phyloP scores from a whole-genome alignment of 1,140 invertebrate genomes.

The Portunus trituberculatus region DNA sequence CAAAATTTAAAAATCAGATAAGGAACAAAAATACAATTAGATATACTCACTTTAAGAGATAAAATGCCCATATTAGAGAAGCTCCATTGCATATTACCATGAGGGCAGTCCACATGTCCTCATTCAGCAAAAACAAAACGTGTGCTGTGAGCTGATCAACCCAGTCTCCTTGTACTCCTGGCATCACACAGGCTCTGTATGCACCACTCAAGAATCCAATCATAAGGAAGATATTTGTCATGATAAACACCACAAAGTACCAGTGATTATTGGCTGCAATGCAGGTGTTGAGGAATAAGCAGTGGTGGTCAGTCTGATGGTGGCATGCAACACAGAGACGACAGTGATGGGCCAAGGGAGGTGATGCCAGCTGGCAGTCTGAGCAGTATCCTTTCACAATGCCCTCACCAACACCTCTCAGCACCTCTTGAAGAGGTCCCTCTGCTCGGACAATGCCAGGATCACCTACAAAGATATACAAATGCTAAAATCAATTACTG shows the following conservation, averaged over 20 bases:
- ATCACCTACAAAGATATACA: conserved; percentile 55
- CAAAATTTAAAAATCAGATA: too few relatives aligned
- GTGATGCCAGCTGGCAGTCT: conserved; percentile 66
- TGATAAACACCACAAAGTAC: conserved; percentile 67
- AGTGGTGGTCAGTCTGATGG: conserved; percentile 71
- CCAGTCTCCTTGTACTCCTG: conserved; percentile 47
- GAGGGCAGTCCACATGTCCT: conserved; percentile 69
- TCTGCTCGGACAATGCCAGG: conserved; percentile 66
- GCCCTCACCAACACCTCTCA: conserved; percentile 64
- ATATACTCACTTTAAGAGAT: conserved; percentile 64
- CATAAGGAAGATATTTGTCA: conserved; percentile 61
- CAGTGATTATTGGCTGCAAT: conserved; percentile 70
- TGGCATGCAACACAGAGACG: conserved; percentile 64
- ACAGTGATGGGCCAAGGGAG: conserved; percentile 68
- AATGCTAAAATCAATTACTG: too few relatives aligned
- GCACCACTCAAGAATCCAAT: conserved; percentile 48
- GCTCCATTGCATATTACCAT: conserved; percentile 62
- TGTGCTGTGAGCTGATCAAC: conserved; percentile 33
- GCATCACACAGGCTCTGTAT: background rate
- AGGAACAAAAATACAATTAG: background rate
- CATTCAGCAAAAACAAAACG: conserved; percentile 46
- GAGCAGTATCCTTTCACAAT: conserved; percentile 68
- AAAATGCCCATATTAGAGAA: conserved; percentile 62
- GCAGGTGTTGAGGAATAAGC: conserved; percentile 71
- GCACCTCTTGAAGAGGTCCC: conserved; percentile 56